A percentile compares a stretch with the other conserved stretches of the same genome.
These are phyloP conservation scores for Lophius americanus DNA, from an alignment of 2,797 vertebrate species.

Conservation along the genomic window DNA sequence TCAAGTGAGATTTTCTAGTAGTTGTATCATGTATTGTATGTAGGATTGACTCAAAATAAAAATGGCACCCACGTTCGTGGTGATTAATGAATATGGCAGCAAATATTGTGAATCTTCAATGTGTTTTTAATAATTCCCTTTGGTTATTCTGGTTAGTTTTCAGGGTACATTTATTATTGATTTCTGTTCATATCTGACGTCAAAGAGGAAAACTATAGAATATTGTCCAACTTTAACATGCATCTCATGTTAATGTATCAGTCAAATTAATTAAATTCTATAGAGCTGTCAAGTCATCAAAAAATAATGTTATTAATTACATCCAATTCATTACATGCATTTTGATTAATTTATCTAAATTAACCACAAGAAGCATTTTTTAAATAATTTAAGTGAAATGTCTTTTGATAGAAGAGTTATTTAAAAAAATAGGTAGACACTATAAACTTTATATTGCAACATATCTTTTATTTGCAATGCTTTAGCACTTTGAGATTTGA, in stretches of 20 bases:
- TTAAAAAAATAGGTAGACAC: too few relatives aligned
- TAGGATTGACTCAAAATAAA: slow-evolving; percentile 25
- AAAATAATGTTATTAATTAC: too few relatives aligned
- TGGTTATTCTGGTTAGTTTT: not conserved
- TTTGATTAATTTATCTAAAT: too few relatives aligned
- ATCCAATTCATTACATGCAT: too few relatives aligned
- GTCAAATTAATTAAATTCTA: not conserved
- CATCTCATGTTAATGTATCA: not conserved
- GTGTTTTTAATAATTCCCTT: slow-evolving; percentile 5
- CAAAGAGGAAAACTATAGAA: too few relatives aligned
- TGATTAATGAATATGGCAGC: slow-evolving; percentile 12
- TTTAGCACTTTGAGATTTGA: too few relatives aligned
- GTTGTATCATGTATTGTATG: not conserved
- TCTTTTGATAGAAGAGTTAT: too few relatives aligned
- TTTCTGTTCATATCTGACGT: not conserved
- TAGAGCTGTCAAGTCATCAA: too few relatives aligned
- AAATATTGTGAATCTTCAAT: not conserved
- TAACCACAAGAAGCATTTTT: too few relatives aligned
- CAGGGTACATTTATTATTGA: slow-evolving; percentile 4
- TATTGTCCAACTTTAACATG: not conserved
- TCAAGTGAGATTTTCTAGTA: not conserved
- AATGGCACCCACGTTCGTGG: not conserved
- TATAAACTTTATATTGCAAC: too few relatives aligned
- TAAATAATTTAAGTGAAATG: too few relatives aligned
- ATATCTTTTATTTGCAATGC: too few relatives aligned